Percentiles rank a stretch among this genome's conserved stretches.
These are phyloP conservation scores for Tipula lateralis DNA, from an alignment of 2,888 invertebrate genomes.

Conservation along the genomic window DNA sequence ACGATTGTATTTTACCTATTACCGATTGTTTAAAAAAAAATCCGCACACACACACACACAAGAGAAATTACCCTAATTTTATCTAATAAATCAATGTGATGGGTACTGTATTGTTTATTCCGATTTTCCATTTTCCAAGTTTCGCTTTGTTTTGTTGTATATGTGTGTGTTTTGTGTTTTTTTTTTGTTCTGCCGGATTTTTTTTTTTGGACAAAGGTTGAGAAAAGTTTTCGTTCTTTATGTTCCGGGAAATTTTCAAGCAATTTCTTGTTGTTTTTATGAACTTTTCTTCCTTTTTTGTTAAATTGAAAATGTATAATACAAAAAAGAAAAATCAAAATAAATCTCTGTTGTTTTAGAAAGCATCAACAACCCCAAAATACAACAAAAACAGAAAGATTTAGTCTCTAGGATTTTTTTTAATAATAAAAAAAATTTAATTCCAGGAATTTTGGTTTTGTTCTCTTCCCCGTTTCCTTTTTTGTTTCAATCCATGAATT, in stretches of 20 bases:
- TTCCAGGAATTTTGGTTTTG: conserved; percentile 5
- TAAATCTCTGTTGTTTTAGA: not conserved
- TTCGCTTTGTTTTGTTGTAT: not conserved
- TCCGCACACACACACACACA: not conserved
- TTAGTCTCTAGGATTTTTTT: not conserved
- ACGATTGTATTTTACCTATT: not conserved
- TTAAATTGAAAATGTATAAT: not conserved
- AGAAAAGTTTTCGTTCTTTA: not conserved
- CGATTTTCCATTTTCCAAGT: not conserved
- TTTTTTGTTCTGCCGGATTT: not conserved
- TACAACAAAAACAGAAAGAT: not conserved
- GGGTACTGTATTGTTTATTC: not conserved
- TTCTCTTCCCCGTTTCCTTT: not conserved
- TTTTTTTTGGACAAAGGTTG: not conserved
- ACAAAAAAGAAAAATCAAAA: not conserved
- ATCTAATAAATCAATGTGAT: not conserved
- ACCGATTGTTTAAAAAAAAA: not conserved
- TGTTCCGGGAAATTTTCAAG: not conserved
- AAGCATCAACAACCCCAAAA: not conserved
- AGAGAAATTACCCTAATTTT: not conserved
- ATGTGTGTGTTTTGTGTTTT: not conserved
- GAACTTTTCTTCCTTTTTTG: not conserved
- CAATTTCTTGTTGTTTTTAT: not conserved
- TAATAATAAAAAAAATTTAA: not conserved
- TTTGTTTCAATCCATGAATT: not conserved